These are phyloP conservation scores for Rhaphigaster nebulosa DNA, from an alignment of 2,888 invertebrate genomes.

Conservation along the genomic window DNA sequence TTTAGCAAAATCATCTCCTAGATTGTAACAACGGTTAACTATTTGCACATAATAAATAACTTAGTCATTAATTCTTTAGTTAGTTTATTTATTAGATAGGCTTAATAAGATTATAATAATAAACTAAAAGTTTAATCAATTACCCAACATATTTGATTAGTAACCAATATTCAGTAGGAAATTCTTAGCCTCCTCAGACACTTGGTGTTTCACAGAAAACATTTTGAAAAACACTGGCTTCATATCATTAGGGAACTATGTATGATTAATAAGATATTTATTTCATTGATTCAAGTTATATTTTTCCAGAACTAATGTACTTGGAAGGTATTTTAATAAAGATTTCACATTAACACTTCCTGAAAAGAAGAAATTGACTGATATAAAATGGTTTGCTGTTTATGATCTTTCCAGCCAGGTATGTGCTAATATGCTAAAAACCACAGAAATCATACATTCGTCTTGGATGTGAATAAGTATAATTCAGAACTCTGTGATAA, in stretches of 20 bases:
- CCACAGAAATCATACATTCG: background rate
- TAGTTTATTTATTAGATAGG: background rate
- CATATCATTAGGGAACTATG: background rate
- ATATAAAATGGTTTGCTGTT: constrained; percentile 90
- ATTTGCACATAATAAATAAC: background rate
- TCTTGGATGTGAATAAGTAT: background rate
- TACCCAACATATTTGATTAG: background rate
- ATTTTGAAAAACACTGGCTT: background rate
- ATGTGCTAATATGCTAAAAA: constrained; percentile 62
- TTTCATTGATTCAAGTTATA: constrained; percentile 55
- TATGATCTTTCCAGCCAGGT: constrained; percentile 87
- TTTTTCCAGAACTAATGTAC: constrained; percentile 81
- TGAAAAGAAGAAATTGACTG: constrained; percentile 87
- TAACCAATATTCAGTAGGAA: background rate
- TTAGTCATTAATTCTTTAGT: background rate
- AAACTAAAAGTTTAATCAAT: background rate
- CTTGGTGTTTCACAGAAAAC: background rate
- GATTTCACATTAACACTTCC: constrained; percentile 86
- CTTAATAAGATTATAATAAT: background rate
- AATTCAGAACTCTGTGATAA: background rate
- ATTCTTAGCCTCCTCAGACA: background rate
- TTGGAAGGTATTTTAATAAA: constrained; percentile 87
- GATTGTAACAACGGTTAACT: background rate
- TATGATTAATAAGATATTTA: background rate
- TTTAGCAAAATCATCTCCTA: background rate